A percentile compares a stretch with the other conserved stretches of the same genome.
These are phyloP conservation scores for Sebastes taczanowskii DNA, from an alignment of 2,797 vertebrate species.

Conservation along the genomic window DNA sequence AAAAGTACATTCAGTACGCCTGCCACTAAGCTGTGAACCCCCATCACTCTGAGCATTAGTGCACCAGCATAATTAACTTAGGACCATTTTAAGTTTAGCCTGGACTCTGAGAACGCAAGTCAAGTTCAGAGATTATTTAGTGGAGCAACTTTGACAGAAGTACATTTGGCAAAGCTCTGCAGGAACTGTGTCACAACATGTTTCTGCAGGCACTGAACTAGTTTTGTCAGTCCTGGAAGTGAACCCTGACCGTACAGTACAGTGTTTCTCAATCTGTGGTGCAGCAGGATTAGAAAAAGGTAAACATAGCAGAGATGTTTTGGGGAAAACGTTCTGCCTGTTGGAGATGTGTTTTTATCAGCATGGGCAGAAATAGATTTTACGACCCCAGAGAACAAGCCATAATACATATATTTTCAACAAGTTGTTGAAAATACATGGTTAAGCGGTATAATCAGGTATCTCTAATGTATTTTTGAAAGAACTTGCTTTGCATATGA, in stretches of 20 bases:
- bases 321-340: background rate
- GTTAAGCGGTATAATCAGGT: background rate
- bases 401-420: background rate
- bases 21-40: background rate
- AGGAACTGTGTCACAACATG: slow-evolving; percentile 13
- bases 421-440: too few species aligned
- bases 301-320: slow-evolving; percentile 3
- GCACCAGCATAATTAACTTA: background rate
- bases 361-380: background rate
- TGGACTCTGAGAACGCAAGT: background rate
- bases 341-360: background rate
- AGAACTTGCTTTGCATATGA: background rate
- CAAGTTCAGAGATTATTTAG: background rate
- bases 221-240: background rate
- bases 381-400: background rate
- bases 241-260: background rate
- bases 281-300: background rate
- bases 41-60: background rate
- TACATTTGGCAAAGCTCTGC: background rate
- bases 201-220: slow-evolving; percentile 12
- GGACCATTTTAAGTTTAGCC: background rate
- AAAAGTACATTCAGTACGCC: slow-evolving; percentile 32
- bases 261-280: background rate
- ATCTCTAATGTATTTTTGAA: background rate
- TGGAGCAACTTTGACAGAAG: background rate